These are phyloP conservation scores for Thysanoteuthis rhombus DNA, from an alignment of 2,888 invertebrate genomes.

Conservation along the genomic window DNA sequence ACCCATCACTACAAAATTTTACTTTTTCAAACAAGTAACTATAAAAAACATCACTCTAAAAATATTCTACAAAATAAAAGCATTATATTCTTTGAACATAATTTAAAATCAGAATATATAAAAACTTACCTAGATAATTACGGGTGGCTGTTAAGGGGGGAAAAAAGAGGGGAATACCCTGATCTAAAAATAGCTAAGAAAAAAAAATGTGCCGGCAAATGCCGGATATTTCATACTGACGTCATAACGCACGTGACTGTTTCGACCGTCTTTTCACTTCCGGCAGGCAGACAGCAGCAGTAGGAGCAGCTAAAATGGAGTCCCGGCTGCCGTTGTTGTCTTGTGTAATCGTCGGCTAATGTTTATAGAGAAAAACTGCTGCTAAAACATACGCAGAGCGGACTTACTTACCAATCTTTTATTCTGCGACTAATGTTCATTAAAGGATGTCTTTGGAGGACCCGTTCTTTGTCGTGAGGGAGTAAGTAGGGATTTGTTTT, in stretches of 20 bases:
- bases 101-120: not conserved
- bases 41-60: too few relatives aligned
- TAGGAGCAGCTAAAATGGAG: not conserved
- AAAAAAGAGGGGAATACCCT: not conserved
- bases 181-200: not conserved
- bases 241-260: not conserved
- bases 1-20: too few relatives aligned
- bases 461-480: constrained; percentile 98
- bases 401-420: not conserved
- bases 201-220: not conserved
- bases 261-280: not conserved
- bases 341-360: not conserved
- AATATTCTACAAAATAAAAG: too few relatives aligned
- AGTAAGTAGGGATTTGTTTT: constrained; percentile 77
- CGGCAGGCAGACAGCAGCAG: not conserved
- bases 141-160: not conserved
- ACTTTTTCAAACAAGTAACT: too few relatives aligned
- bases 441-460: constrained; percentile 91
- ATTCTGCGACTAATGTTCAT: constrained; percentile 22
- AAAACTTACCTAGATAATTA: not conserved
- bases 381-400: not conserved
- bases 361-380: constrained; percentile 12
- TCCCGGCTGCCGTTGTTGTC: not conserved
- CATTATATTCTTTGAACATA: not conserved
- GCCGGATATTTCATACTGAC: not conserved